A percentile compares a stretch with the other conserved stretches of the same genome.
These are phyloP conservation scores for Camptogramma bilineatum DNA, from an alignment of 2,888 invertebrate species.

Conservation along the genomic window DNA sequence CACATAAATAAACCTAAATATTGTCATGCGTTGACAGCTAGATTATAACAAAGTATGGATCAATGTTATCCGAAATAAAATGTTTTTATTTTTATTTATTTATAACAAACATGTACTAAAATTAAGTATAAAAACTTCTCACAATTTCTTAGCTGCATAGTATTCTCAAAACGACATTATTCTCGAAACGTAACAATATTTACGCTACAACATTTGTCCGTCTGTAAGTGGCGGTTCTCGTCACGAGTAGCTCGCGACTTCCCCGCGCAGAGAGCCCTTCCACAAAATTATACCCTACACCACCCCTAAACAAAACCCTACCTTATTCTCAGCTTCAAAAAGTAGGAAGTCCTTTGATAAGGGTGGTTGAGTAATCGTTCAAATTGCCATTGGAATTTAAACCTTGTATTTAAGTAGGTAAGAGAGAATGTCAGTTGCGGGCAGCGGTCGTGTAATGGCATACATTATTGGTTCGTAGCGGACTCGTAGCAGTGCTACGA, in stretches of 20 bases:
- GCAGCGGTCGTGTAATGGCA: conserved; percentile 20
- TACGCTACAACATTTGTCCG: conserved; percentile 44
- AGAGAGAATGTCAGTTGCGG: conserved; percentile 4
- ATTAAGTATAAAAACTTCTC: neutral
- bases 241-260: conserved; percentile 63
- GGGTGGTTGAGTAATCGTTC: conserved; percentile 14
- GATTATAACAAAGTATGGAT: too few species aligned
- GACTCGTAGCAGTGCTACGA: conserved; percentile 37
- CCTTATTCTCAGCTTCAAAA: conserved; percentile 8
- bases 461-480: conserved; percentile 42
- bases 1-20: too few species aligned
- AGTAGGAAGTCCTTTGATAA: conserved; percentile 4
- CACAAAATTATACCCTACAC: conserved; percentile 51
- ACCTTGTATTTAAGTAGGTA: conserved; percentile 27
- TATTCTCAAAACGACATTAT: conserved; percentile 15
- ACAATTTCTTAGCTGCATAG: neutral
- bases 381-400: conserved; percentile 31
- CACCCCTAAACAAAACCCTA: conserved; percentile 18
- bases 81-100: too few species aligned
- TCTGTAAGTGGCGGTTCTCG: conserved; percentile 67
- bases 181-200: conserved; percentile 34
- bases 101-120: neutral
- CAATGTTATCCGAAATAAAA: too few species aligned
- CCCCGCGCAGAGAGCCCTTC: conserved; percentile 45
- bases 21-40: too few species aligned